Percentiles rank a stretch among this genome's conserved stretches.
phyloP scores from a whole-genome alignment of 1,140 invertebrate species.

The Prorops nasuta region DNA sequence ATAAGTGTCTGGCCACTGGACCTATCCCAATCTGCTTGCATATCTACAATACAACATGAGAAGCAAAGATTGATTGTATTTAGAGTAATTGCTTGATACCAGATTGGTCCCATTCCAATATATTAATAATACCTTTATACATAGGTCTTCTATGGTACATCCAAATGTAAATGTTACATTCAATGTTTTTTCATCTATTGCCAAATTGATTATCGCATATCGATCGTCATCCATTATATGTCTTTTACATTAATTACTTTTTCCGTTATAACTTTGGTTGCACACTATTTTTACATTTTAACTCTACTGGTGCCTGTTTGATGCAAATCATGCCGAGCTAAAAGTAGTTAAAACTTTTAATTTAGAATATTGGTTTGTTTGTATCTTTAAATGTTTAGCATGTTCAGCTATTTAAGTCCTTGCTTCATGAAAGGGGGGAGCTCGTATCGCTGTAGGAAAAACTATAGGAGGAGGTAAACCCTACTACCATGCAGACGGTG shows the following conservation, averaged over 20 bases:
- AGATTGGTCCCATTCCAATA: slow-evolving; percentile 4
- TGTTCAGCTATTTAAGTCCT: no score
- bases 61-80: background rate
- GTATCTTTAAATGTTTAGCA: no score
- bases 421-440: no score
- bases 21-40: slow-evolving; percentile 71
- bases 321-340: no score
- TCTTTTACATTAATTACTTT: background rate
- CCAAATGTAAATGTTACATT: slow-evolving; percentile 36
- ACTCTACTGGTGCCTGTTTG: no score
- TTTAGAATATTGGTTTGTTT: no score
- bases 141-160: slow-evolving; percentile 67
- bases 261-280: no score
- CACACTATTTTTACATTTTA: no score
- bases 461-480: no score
- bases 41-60: slow-evolving; percentile 40
- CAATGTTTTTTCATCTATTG: slow-evolving; percentile 47
- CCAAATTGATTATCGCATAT: slow-evolving; percentile 33
- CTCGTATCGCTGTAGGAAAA: no score
- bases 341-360: no score
- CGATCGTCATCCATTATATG: slow-evolving; percentile 41
- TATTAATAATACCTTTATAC: slow-evolving; percentile 52
- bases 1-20: slow-evolving; percentile 74
- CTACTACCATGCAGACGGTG: no score
- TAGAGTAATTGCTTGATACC: background rate